A percentile compares a stretch with the other conserved stretches of the same genome.
These are phyloP conservation scores for Agrypnus murinus DNA, from an alignment of 2,888 invertebrate genomes.

Conservation along the genomic window DNA sequence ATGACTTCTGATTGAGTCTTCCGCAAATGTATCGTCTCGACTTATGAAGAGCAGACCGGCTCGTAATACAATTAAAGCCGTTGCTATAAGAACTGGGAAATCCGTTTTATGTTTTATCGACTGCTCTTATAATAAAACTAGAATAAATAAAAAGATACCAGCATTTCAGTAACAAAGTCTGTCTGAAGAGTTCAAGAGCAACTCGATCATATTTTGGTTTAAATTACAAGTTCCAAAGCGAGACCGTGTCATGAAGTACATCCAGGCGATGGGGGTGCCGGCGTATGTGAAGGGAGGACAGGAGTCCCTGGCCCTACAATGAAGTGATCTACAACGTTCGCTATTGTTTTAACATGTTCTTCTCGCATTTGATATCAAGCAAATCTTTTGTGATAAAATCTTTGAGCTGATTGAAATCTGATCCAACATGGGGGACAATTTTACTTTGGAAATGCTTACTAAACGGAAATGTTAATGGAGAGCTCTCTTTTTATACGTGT, in stretches of 20 bases:
- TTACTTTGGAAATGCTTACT: conserved; percentile 48
- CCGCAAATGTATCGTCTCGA: conserved; percentile 61
- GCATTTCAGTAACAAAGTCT: conserved; percentile 9
- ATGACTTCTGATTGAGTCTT: conserved; percentile 71
- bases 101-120: not conserved
- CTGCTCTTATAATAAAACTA: not conserved
- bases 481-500: conserved; percentile 5
- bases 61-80: conserved; percentile 12
- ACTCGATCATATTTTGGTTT: conserved; percentile 48
- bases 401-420: conserved; percentile 57
- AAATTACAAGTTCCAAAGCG: conserved; percentile 40
- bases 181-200: conserved; percentile 6
- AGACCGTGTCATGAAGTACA: conserved; percentile 44
- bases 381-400: conserved; percentile 59
- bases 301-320: conserved; percentile 42
- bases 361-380: conserved; percentile 58
- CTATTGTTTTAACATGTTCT: conserved; percentile 60
- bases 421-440: conserved; percentile 56
- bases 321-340: conserved; percentile 56
- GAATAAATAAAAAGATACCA: conserved; percentile 15
- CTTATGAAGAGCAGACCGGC: conserved; percentile 47
- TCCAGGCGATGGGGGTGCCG: conserved; percentile 53
- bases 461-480: conserved; percentile 43
- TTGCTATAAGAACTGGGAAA: not conserved
- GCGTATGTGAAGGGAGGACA: conserved; percentile 43